Evolutionary conservation across 2,888 invertebrate species (phyloP).

Genomic region (Drosophila cracens): DNA sequence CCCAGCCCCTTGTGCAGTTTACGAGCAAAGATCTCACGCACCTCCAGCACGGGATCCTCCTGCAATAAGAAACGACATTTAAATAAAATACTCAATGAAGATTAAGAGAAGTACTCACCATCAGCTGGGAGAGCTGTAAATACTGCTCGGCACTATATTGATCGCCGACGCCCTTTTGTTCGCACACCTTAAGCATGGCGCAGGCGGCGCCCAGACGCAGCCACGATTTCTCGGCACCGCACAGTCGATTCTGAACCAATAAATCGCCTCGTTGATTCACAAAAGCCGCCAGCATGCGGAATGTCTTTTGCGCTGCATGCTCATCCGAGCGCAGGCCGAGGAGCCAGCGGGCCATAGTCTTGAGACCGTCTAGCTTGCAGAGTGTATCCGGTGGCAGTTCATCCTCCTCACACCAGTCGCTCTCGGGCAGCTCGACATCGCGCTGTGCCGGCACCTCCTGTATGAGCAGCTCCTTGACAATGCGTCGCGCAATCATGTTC

Average conservation of each 20-base stretch:
- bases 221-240: slow-evolving; percentile 96
- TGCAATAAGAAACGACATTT: slow-evolving; percentile 66
- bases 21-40: slow-evolving; percentile 93
- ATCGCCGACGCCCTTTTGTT: slow-evolving; percentile 97
- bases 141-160: slow-evolving; percentile 97
- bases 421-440: slow-evolving; percentile 78
- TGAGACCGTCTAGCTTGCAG: slow-evolving; percentile 97
- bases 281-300: slow-evolving; percentile 97
- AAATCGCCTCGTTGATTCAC: slow-evolving; percentile 96
- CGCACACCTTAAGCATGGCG: slow-evolving; percentile 98
- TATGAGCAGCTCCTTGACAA: slow-evolving; percentile 97
- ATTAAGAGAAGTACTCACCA: slow-evolving; percentile 87
- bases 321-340: slow-evolving; percentile 95
- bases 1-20: slow-evolving; percentile 96
- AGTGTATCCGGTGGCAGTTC: slow-evolving; percentile 95
- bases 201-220: slow-evolving; percentile 96
- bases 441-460: slow-evolving; percentile 89
- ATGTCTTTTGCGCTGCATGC: slow-evolving; percentile 95
- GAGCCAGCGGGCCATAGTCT: slow-evolving; percentile 98
- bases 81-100: not conserved
- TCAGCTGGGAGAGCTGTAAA: slow-evolving; percentile 95
- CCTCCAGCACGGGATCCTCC: slow-evolving; percentile 92
- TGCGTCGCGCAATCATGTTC: slow-evolving; percentile 96
- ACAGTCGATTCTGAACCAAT: slow-evolving; percentile 89
- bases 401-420: slow-evolving; percentile 93